A percentile compares a stretch with the other conserved stretches of the same genome.
Evolutionary conservation across 2,888 invertebrate genomes (phyloP).

Genomic region (Cheilosia scutellata): DNA sequence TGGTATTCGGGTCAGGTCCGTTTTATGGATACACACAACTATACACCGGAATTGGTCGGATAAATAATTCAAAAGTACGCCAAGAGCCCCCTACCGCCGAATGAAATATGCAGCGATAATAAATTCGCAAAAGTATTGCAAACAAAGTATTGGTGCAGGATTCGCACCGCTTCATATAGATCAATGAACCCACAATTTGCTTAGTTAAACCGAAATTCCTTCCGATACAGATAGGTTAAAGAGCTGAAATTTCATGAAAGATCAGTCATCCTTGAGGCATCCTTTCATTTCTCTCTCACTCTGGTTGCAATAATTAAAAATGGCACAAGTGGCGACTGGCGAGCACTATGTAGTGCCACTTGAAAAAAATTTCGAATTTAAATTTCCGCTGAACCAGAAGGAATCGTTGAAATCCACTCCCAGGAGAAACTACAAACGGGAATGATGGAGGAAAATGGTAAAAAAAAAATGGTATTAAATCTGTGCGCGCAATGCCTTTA

Average conservation of each 20-base stretch:
- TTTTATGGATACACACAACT: constrained; percentile 66
- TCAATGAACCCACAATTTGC: constrained; percentile 19
- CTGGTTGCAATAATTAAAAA: constrained; percentile 54
- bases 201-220: neutral
- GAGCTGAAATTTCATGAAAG: constrained; percentile 19
- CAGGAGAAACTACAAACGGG: constrained; percentile 8
- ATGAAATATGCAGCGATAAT: constrained; percentile 66
- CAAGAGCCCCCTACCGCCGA: constrained; percentile 11
- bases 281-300: neutral
- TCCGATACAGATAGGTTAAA: constrained; percentile 4
- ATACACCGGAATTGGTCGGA: constrained; percentile 44
- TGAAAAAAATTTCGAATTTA: constrained; percentile 60
- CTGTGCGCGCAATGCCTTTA: constrained; percentile 25
- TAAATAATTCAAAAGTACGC: constrained; percentile 67
- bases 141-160: constrained; percentile 1
- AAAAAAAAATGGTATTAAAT: constrained; percentile 43
- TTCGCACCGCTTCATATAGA: constrained; percentile 1
- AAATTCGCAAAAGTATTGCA: constrained; percentile 49
- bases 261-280: neutral
- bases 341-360: constrained; percentile 23
- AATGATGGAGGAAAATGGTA: constrained; percentile 1
- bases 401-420: constrained; percentile 37
- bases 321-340: constrained; percentile 34
- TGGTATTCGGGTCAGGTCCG: constrained; percentile 69
- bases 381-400: constrained; percentile 55